These are phyloP conservation scores for Hyphantria cunea DNA, from an alignment of 1,140 invertebrate species.

Conservation along the genomic window DNA sequence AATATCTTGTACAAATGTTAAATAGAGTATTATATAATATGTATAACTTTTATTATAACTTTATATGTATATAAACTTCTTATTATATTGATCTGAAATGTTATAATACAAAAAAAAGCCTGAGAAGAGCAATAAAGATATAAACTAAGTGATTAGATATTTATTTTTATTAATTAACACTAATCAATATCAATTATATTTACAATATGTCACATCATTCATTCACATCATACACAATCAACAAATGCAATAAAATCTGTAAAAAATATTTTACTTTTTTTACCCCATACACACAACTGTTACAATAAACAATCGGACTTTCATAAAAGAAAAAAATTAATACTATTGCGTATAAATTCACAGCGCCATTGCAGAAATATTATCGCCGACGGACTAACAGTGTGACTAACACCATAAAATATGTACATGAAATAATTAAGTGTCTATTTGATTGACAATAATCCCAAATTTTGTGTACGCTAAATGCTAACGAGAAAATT, in stretches of 20 bases:
- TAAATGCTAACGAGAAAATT: too few species aligned
- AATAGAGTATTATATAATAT: conserved; percentile 12
- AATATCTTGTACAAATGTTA: conserved; percentile 1
- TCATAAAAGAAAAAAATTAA: conserved; percentile 40
- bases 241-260: conserved; percentile 57
- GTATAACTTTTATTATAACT: conserved; percentile 2
- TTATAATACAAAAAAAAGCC: conserved; percentile 6
- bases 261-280: conserved; percentile 48
- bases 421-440: conserved; percentile 17
- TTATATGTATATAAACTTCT: not conserved
- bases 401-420: conserved; percentile 4
- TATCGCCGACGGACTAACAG: conserved; percentile 11
- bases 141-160: conserved; percentile 31
- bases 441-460: conserved; percentile 5
- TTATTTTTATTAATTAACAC: conserved; percentile 40
- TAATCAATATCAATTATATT: conserved; percentile 63
- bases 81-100: conserved; percentile 26
- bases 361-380: conserved; percentile 47
- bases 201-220: conserved; percentile 53
- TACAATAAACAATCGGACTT: conserved; percentile 29
- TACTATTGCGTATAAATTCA: conserved; percentile 46
- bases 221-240: conserved; percentile 44
- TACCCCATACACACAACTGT: conserved; percentile 32
- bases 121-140: conserved; percentile 17
- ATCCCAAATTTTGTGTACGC: too few species aligned